A percentile compares a stretch with the other conserved stretches of the same genome.
Evolutionary conservation across 2,888 invertebrate species (phyloP).

Genomic region (Blomia tropicalis): DNA sequence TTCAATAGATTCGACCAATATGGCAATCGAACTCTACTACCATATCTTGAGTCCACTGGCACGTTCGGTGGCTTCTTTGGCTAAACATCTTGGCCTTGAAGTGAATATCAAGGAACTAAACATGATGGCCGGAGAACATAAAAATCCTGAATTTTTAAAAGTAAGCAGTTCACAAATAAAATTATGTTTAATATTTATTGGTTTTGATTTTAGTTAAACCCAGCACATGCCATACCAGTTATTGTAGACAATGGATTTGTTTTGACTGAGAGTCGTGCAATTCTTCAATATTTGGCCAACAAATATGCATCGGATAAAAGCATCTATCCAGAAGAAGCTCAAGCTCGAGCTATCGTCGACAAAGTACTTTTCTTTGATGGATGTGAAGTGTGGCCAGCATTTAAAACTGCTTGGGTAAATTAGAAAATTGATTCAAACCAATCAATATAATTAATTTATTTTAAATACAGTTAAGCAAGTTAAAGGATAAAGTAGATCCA

Average conservation of each 20-base stretch:
- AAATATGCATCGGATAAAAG: slow-evolving; percentile 56
- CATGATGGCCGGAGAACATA: slow-evolving; percentile 13
- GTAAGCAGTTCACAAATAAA: not conserved
- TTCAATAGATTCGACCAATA: not conserved
- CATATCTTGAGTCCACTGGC: slow-evolving; percentile 17
- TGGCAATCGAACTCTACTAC: slow-evolving; percentile 16
- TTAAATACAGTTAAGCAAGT: not conserved
- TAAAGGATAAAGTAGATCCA: not conserved
- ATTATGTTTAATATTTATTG: not conserved
- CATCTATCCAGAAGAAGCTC: slow-evolving; percentile 54
- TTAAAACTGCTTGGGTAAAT: not conserved
- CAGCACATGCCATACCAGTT: slow-evolving; percentile 64
- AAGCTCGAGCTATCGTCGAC: slow-evolving; percentile 55
- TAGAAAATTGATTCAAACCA: too few relatives aligned
- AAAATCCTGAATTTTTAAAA: not conserved
- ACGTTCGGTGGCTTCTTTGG: slow-evolving; percentile 13
- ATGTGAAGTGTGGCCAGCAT: not conserved
- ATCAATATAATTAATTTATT: not conserved
- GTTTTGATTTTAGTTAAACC: slow-evolving; percentile 35
- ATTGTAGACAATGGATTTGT: slow-evolving; percentile 60
- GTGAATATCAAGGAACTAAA: slow-evolving; percentile 18
- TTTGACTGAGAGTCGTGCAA: slow-evolving; percentile 56
- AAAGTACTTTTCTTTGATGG: slow-evolving; percentile 36
- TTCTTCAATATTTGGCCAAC: slow-evolving; percentile 58
- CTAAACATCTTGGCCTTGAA: slow-evolving; percentile 11